Base-by-base conservation (phyloP, 2,113 vertebrate genomes). In the Menidia beryllina region DNA sequence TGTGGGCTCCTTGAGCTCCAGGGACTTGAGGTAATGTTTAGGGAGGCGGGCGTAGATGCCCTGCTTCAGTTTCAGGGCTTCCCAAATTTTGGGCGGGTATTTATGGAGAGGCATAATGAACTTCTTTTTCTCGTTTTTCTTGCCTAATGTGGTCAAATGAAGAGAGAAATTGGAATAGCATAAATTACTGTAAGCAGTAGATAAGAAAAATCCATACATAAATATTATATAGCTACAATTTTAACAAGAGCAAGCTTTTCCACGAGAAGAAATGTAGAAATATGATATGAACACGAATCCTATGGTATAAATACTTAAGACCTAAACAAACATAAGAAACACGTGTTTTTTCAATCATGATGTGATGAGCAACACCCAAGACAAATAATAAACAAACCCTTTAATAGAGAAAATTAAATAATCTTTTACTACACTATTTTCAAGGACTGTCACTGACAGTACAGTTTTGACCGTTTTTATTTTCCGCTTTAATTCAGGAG, bases 21-120 rank as follows among this genome's bases (percentile, higher is more conserved):
- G 82, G 1, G 93, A 89, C 43, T 92, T 92, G 60, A 97, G 86
- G 72, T 94, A 97, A 75, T 98, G 96, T 47, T 84, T 67, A 0
- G 97, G 97, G 43, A 99, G 91, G 2, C 97, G 97, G 4, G 95
- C 30, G 0, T 90, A 95, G 62, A 99, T 93, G 3, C 97, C 97
- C 20, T 95, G 83, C 77, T 87, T 92, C 69, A 96, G 20, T 39
- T 94, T 94, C 69, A 96, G 36, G 4, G 87, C 87, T 0, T 93
- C 86, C 97, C 96, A 98, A 0, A 98, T 57, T 72, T 90, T 81
- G 3, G 94, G 94, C 0, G 97, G 81, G 27, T 92, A 93, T 72
- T 90, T 94, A 86, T 96, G 95, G 70, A 98, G 79, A 19, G 95
- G 95, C 97, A 99, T 99, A 2, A 7, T 54, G 23, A 15, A 21